Evolutionary conservation across 2,797 vertebrate species (phyloP), one percentile per base, ranked within the genome.

Genomic region (Pantherophis vulpinus): DNA sequence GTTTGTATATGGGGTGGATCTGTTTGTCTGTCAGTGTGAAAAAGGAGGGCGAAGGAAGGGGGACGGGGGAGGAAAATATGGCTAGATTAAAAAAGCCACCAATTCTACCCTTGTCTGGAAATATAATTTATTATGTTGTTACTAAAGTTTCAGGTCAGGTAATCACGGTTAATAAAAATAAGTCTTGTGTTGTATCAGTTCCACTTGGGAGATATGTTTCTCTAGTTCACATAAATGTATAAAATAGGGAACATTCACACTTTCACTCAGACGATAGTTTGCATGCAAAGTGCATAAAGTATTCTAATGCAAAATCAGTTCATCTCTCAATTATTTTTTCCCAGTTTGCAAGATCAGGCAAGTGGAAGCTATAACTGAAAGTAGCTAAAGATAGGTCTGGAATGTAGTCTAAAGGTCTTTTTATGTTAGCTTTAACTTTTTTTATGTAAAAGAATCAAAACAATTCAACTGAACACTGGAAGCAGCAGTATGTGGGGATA

Each of bases 1-100:
- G 13, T 56, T 56, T 56, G 55, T 56, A 56, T 14, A 56, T 56
- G 55, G 2, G 55, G 13, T 56, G 13, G 13, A 56, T 56, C 55
- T 56, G 55, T 56, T 56, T 3, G 11, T 56, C 55, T 56, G 55
- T 56, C 12, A 56, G 2, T 55, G 54, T 55, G 11, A 56, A 56
- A 56, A 3, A 14, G 3, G 1, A 0, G 55, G 55, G 16, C 0
- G 47, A 51, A 18, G 16, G 14, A 18, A 0, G 5, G 18, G 18
- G 18, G 16, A 56, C 9, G 1, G 27, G 27, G 10, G 7, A 32
- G 14, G n/a, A 70, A 70, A 70, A 70, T n/a, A 37, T 70, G 5
- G n/a, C 6, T 70, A 70, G n/a, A 3, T 70, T 32, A 70, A 14
- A 70, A 8, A 32, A 18, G 66, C 5, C 14, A 16, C 14, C 66